Conservation (phyloP, 2,113 vertebrate species). For the Nothobranchius furzeri region DNA sequence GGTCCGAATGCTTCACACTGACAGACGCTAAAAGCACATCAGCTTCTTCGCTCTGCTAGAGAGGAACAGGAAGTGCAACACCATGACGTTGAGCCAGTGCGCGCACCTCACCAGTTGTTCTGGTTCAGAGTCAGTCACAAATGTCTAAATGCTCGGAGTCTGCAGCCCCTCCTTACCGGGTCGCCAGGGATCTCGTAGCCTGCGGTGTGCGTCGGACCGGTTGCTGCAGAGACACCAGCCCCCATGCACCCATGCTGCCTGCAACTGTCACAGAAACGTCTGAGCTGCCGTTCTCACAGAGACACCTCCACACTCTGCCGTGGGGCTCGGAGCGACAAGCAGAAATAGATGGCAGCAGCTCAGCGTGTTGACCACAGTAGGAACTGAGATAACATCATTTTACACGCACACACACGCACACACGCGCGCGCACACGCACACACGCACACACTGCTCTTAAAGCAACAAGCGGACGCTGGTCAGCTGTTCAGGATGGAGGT, state of each 20-base stretch:
- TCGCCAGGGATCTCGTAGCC: neutral
- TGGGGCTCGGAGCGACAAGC: neutral
- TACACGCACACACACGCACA: neutral
- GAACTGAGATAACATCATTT: constrained; percentile 49
- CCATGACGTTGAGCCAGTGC: constrained; percentile 14
- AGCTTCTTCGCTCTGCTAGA: constrained; percentile 20
- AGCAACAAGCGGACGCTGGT: constrained; percentile 44
- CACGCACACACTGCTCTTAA: constrained; percentile 47
- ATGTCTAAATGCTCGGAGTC: neutral
- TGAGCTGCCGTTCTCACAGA: neutral
- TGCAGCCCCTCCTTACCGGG: constrained; percentile 46
- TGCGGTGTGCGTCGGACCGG: constrained; percentile 10
- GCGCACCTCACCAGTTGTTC: constrained; percentile 2
- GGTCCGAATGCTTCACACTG: neutral
- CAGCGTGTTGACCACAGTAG: constrained; percentile 50
- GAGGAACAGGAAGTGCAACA: constrained; percentile 60
- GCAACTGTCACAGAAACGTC: constrained; percentile 12
- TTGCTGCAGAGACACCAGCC: constrained; percentile 44
- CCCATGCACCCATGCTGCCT: constrained; percentile 62
- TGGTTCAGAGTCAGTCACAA: neutral
- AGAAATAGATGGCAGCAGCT: neutral
- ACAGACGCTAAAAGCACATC: constrained; percentile 9
- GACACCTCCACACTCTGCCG: neutral
- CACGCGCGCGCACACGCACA: too few relatives aligned
- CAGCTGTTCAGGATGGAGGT: neutral